Base-by-base conservation (phyloP, 2,113 vertebrate genomes). In the Mungos mungo region DNA sequence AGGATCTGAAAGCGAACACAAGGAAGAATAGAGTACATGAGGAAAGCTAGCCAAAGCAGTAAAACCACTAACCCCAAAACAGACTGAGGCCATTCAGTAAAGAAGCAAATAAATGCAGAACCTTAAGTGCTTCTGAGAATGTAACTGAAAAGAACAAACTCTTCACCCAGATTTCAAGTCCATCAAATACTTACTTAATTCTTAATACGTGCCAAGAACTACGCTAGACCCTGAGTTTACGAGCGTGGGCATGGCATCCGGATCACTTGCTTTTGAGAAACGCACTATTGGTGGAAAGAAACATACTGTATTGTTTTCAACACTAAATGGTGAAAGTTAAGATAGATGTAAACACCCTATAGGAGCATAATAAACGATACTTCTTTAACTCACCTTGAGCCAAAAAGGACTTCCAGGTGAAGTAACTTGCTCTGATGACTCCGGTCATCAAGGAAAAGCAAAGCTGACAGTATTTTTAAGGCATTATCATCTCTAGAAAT, bases 101-200 rank as follows among this genome's bases (percentile, higher is more conserved):
- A 85, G 16, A 47, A 23, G 4, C 4, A 87, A 76, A 81, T 60
- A 72, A 90, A 31, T 66, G 7, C 3, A 71, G 86, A 96, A 71
- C 6, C 0, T 7, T 31, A 60, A 83, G 69, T 88, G 47, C 25
- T 19, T 71, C 76, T 80, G 29, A 92, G 69, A 87, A 88, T 29
- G 23, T 21, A 87, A 86, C 18, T 66, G 52, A 86, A 93, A 90
- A 83, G 21, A 77, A 23, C 19, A 69, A 80, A 72, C 6, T 38
- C 80, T 90, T 77, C 33, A 45, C 35, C 19, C n/a, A 47, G 14
- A 71, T 41, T 92, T 95, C 68, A 96, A 93, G 29, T 74, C 96
- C 52, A 88, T 50, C 1, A 95, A 38, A 33, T 77, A 71, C 33
- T 38, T 81, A 83, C 31, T 82, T 93, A 81, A 92, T 72, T 93